Base-by-base conservation (phyloP, 1,140 invertebrate genomes). In the Aphelinus certus region DNA sequence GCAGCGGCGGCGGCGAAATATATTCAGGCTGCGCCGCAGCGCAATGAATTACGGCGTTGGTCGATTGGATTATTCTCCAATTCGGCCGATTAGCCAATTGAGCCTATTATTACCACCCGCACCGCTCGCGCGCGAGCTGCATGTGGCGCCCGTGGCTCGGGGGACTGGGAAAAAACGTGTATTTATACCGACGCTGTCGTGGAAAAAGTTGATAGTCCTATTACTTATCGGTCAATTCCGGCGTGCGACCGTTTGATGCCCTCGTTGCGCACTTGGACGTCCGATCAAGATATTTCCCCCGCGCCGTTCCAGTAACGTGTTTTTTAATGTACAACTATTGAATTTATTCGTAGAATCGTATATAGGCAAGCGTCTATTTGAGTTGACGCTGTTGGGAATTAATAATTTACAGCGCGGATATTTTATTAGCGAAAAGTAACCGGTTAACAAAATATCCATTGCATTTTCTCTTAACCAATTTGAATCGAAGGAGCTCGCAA, bases 11-110 rank as follows among this genome's bases (percentile, higher is more conserved):
- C 48, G 2, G 43, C 5, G 69, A 78, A 78, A 79, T 70, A 48
- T 66, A 62, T 53, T 61, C 48, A 76, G 45, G 48, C 57, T 62
- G 26, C 26, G 26, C 26, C 26, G 62, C 10, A 42, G 60, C 57
- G 73, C 3, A 1, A 75, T 82, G 78, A 82, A 84, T 86, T 82
- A 81, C 79, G 82, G 79, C 78, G 26, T 26, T 26, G 83, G 84
- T 85, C 83, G 82, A 85, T 82, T 76, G 67, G 78, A 70, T 81
- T 79, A 83, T 85, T 84, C 85, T 84, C 81, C 84, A 84, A 87
- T 87, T 88, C 79, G 73, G 80, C 83, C 84, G 86, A 87, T 87
- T 84, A 84, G 83, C 81, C 85, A 85, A 87, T 87, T 86, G 83
- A 61, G 74, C 77, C 84, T 84, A 84, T 86, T 83, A 83, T 82